Evolutionary conservation across 1,140 invertebrate species (phyloP), one percentile per base, ranked within the genome.

Genomic region (Holotrichia oblita): DNA sequence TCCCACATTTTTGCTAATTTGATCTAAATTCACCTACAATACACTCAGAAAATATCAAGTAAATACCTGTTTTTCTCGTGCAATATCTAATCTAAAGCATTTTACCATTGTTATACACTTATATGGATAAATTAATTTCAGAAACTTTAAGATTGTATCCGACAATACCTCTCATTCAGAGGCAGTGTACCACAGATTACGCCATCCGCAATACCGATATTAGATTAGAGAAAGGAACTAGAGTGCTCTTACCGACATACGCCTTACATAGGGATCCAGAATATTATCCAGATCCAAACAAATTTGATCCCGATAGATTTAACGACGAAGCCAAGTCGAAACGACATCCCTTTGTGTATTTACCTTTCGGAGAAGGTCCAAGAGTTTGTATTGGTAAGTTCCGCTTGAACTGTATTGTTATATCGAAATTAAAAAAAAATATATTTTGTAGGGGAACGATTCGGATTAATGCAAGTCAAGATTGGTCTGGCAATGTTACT

Each of bases 301-400:
- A n/a, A n/a, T n/a, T n/a, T n/a, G n/a, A n/a, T n/a, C n/a, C n/a
- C n/a, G n/a, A n/a, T n/a, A n/a, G n/a, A n/a, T 93, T 93, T 80
- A 87, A 85, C 40, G 83, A 89, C 0, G 86, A 89, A 64, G 86
- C 88, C 44, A 88, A 87, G 22, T 85, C 85, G 80, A 85, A 72
- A 79, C 86, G 83, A 73, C 81, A 59, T 73, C 89, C 85, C 72
- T 91, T 88, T 81, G 88, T 90, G 0, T 95, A 91, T 84, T 84
- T 95, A 41, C 94, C 95, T 0, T 97, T 97, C 82, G 94, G 94
- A 0, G 91, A 92, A 72, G 94, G 94, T 9, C 92, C 93, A 0
- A 89, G 93, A 61, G 93, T 91, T 84, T 95, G 94, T 83, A 94
- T 95, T 81, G 94, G 93, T 91, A 88, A 85, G 42, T 41, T 22